Percentiles rank a stretch among this genome's conserved stretches.
phyloP scores from a whole-genome alignment of 2,888 invertebrate genomes.

The Spatulosminthurus flaviceps region DNA sequence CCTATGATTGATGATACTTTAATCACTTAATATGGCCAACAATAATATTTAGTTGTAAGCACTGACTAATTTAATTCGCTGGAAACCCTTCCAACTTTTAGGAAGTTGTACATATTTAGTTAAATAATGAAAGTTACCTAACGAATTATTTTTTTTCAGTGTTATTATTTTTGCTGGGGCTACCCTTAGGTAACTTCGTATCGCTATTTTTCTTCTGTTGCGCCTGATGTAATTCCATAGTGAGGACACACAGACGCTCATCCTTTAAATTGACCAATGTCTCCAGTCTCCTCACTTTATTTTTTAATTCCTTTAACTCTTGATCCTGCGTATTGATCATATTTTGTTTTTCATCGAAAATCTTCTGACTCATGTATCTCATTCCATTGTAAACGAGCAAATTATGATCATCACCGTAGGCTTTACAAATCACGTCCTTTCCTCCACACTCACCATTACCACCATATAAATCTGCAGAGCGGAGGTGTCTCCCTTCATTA shows the following conservation, averaged over 20 bases:
- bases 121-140: too few species aligned
- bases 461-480: constrained; percentile 20
- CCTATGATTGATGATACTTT: too few species aligned
- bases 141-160: too few species aligned
- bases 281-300: constrained; percentile 54
- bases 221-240: constrained; percentile 52
- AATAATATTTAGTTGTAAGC: too few species aligned
- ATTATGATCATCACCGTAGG: constrained; percentile 51
- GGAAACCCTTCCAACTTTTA: too few species aligned
- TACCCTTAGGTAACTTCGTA: not conserved
- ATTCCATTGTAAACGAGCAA: constrained; percentile 53
- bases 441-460: constrained; percentile 42
- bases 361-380: constrained; percentile 45
- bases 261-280: constrained; percentile 56
- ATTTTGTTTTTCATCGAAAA: constrained; percentile 47
- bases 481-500: constrained; percentile 22
- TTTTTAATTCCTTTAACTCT: constrained; percentile 52
- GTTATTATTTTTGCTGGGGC: not conserved
- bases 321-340: constrained; percentile 46
- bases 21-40: too few species aligned
- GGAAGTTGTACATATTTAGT: too few species aligned
- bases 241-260: constrained; percentile 51
- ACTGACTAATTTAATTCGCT: too few species aligned
- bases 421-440: constrained; percentile 45
- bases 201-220: constrained; percentile 23